Base-by-base conservation (phyloP, 1,140 invertebrate species). In the Elysia chlorotica region DNA sequence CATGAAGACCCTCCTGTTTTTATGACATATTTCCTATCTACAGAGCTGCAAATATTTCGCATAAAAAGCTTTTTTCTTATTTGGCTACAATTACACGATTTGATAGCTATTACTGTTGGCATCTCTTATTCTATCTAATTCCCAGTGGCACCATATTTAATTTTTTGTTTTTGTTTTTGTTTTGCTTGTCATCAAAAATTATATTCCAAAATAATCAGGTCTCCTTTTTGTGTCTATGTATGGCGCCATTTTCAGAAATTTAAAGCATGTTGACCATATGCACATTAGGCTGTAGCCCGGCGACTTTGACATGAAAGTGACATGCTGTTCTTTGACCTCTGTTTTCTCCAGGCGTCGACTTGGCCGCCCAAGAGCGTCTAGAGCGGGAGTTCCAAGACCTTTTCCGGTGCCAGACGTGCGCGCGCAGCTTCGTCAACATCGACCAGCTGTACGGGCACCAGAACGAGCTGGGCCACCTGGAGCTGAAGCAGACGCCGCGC, bases 391-490 rank as follows among this genome's bases (percentile, higher is more conserved):
- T n/a, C n/a, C 81, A 84, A 41, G 81, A 85, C 6, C 76, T 82
- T 74, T 91, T 91, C 76, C 82, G 92, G 31, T 94, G 93, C 82
- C 90, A 91, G 17, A 91, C 91, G 1, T 95, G 93, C 80, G 90
- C 90, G 53, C 91, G 91, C 78, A 90, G 90, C 56, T 95, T 93
- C 86, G 88, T 89, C 54, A 93, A 92, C 79, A 91, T 94, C 53
- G 93, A 95, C 81, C 92, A 92, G 78, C 86, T 96, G 14, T 94
- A 93, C 78, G 90, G 91, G 71, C 95, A 96, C 86, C 94, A 95
- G 79, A 94, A 93, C 85, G 93, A 95, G 83, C 91, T 92, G 21
- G 93, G 94, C 17, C 94, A 96, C 84, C 87, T 94, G 73, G 93
- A 94, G 88, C 88, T 94, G 67, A 93, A 93, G 86, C 92, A 94